Base-by-base conservation (phyloP, 2,888 invertebrate species). In the Polia nebulosa region DNA sequence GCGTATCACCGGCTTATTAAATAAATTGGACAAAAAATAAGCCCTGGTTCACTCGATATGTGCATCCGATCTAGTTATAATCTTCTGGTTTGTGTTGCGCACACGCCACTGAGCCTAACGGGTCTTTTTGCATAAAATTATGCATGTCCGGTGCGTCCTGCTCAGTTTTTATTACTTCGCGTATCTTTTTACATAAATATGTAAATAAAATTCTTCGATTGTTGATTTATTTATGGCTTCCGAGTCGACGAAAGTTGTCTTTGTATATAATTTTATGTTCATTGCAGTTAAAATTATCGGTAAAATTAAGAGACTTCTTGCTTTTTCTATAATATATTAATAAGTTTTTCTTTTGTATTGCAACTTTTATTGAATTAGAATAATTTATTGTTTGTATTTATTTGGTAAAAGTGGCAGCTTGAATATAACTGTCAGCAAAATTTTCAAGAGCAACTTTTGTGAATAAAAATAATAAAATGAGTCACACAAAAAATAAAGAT, bases 51-150 rank as follows among this genome's bases (percentile, higher is more conserved):
- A 62, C 60, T 66, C 61, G 51, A 74, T 76, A 62, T 53, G 72
- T 73, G 76, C 76, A 71, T 76, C 68, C 71, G 68, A 83, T 80
- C 70, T 66, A 64, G 73, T 63, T 69, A 76, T 72, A 80, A 70
- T 68, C 65, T 51, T 73, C 71, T 75, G 53, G 74, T 82, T 70
- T 49, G 6, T 51, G 64, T 44, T 80, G 80, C 79, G 80, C 82
- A 85, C 81, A 87, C 87, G 84, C 88, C 78, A 81, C 64, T 87
- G 76, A 83, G 62, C 62, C 78, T 88, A 91, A 91, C 90, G 90
- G 91, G 67, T 66, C 65, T 74, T 72, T 65, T 44, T 66, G 73
- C 72, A 81, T 72, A 67, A 44, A 63, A 58, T 69, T 71, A 69
- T 66, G 53, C 66, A 62, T 60, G 39, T 7, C n/a, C n/a, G n/a